A percentile compares a stretch with the other conserved stretches of the same genome.
Evolutionary conservation across 2,888 invertebrate species (phyloP).

Genomic region (Mimumesa dahlbomi): DNA sequence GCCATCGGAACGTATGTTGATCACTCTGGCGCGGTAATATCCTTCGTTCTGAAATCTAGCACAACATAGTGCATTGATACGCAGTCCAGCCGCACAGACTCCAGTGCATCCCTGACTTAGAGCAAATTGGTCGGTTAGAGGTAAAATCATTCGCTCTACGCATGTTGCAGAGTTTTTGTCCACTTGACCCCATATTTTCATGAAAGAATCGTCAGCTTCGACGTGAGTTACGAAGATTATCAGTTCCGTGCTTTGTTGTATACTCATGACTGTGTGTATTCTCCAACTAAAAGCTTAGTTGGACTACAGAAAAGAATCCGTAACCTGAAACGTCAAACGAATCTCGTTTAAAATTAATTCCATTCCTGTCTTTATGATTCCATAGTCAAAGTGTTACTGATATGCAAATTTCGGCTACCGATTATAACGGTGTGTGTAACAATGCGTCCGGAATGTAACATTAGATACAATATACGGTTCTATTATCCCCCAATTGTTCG

Average conservation of each 20-base stretch:
- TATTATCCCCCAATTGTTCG: too few relatives aligned
- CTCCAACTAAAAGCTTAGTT: background rate
- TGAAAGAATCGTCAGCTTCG: constrained; percentile 85
- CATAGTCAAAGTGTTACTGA: too few relatives aligned
- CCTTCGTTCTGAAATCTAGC: constrained; percentile 86
- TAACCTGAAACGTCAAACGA: constrained; percentile 36
- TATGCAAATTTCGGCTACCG: too few relatives aligned
- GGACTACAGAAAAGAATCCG: constrained; percentile 18
- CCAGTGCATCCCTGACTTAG: constrained; percentile 78
- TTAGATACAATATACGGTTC: too few relatives aligned
- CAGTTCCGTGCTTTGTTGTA: constrained; percentile 37
- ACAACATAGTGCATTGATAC: constrained; percentile 83
- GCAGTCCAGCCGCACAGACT: constrained; percentile 71
- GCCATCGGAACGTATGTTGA: constrained; percentile 81
- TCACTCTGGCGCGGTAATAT: constrained; percentile 85
- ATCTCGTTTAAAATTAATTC: too few relatives aligned
- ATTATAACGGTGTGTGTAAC: too few relatives aligned
- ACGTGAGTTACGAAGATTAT: constrained; percentile 84
- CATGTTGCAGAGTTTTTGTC: constrained; percentile 82
- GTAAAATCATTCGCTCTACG: constrained; percentile 81
- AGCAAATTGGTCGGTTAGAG: constrained; percentile 79
- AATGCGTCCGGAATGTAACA: constrained; percentile 16
- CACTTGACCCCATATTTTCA: constrained; percentile 88
- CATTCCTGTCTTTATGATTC: too few relatives aligned
- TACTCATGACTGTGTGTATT: constrained; percentile 24